phyloP scores from a whole-genome alignment of 1,140 invertebrate genomes.

The Dreissena polymorpha region DNA sequence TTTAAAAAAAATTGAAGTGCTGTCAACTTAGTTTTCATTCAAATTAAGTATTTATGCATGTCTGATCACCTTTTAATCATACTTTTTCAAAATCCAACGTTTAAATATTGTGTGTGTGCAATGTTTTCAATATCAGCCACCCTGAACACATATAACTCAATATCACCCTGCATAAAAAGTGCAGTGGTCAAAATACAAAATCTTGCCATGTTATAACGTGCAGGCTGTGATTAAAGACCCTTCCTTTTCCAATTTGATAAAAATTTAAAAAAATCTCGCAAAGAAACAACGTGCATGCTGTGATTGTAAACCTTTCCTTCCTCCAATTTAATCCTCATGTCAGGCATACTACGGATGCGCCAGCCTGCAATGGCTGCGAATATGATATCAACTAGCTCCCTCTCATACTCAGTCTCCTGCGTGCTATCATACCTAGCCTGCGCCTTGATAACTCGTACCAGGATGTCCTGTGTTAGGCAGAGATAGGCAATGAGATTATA shows the following conservation, averaged over 20 bases:
- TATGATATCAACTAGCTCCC: slow-evolving; percentile 23
- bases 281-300: not conserved
- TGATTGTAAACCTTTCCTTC: slow-evolving; percentile 33
- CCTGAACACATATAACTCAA: too few relatives aligned
- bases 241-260: slow-evolving; percentile 32
- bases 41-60: too few relatives aligned
- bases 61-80: too few relatives aligned
- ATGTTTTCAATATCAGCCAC: too few relatives aligned
- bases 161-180: too few relatives aligned
- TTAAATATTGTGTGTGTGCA: too few relatives aligned
- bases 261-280: not conserved
- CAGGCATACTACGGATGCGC: not conserved
- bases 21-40: too few relatives aligned
- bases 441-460: slow-evolving; percentile 15
- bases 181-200: not conserved
- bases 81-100: too few relatives aligned
- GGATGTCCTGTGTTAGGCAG: not conserved
- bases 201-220: not conserved
- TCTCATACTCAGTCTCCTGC: slow-evolving; percentile 25
- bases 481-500: not conserved
- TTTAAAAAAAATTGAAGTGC: too few relatives aligned
- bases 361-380: slow-evolving; percentile 30
- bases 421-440: slow-evolving; percentile 37
- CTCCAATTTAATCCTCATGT: slow-evolving; percentile 30
- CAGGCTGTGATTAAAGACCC: slow-evolving; percentile 17